These are phyloP conservation scores for Aurelia sp. DNA, from an alignment of 30 jellyfish, hydroid and myxozoan genomes.

Conservation along the genomic window DNA sequence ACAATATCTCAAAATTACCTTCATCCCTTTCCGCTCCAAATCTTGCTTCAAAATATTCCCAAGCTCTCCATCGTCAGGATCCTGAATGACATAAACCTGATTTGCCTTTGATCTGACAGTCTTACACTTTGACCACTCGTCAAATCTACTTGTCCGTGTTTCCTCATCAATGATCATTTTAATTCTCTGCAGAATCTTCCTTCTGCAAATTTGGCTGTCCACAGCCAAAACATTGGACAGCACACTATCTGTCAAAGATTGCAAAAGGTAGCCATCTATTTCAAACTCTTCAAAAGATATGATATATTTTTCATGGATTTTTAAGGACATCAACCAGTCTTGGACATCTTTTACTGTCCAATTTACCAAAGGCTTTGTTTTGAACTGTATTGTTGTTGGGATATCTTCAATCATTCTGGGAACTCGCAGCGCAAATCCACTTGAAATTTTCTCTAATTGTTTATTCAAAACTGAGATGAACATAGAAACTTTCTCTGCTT, in stretches of 20 bases:
- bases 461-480: conserved; percentile 42
- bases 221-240: conserved; percentile 57
- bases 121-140: conserved; percentile 44
- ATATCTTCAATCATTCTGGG: conserved; percentile 39
- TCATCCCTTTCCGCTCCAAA: conserved; percentile 43
- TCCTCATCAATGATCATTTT: conserved; percentile 26
- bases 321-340: conserved; percentile 59
- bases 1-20: conserved; percentile 9
- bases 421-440: conserved; percentile 31
- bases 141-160: conserved; percentile 28
- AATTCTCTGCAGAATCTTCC: conserved; percentile 53
- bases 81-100: conserved; percentile 53
- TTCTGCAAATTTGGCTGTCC: conserved; percentile 64
- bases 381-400: not conserved
- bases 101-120: conserved; percentile 18
- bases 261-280: conserved; percentile 59
- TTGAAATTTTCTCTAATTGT: conserved; percentile 31
- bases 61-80: conserved; percentile 63
- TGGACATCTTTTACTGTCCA: conserved; percentile 67
- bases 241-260: conserved; percentile 34
- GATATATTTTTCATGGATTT: conserved; percentile 50
- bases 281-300: conserved; percentile 74
- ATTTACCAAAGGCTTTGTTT: conserved; percentile 30
- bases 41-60: conserved; percentile 39
- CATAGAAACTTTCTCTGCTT: conserved; percentile 69